A percentile compares a stretch with the other conserved stretches of the same genome.
phyloP scores from a whole-genome alignment of 2,888 invertebrate species.

The Therioaphis trifolii region DNA sequence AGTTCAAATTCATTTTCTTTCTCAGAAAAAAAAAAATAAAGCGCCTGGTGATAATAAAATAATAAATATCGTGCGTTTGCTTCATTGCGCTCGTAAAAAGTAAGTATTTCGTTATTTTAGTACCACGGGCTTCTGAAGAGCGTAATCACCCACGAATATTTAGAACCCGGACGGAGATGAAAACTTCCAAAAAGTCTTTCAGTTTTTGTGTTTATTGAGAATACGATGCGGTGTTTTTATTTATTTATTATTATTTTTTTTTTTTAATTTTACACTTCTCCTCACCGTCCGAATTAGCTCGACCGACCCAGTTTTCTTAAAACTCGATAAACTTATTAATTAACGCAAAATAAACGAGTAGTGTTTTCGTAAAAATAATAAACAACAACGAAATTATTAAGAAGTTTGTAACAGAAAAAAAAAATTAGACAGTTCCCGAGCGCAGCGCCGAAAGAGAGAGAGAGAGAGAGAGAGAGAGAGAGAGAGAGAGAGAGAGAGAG shows the following conservation, averaged over 20 bases:
- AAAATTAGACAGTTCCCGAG: no score
- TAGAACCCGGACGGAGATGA: constrained; percentile 1
- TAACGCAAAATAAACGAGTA: constrained; percentile 36
- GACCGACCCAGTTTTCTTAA: background rate
- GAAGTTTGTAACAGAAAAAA: constrained; percentile 2
- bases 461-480: no score
- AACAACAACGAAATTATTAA: constrained; percentile 39
- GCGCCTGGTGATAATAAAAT: background rate
- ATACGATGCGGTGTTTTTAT: constrained; percentile 6
- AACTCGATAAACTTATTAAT: constrained; percentile 46
- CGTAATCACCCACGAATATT: constrained; percentile 35
- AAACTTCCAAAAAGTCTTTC: constrained; percentile 40
- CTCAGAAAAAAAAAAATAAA: background rate
- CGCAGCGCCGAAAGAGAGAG: no score
- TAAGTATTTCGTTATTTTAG: constrained; percentile 18
- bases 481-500: no score
- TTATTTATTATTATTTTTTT: background rate
- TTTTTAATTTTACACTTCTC: background rate
- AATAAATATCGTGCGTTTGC: background rate
- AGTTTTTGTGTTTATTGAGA: constrained; percentile 8
- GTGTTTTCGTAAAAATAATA: constrained; percentile 19
- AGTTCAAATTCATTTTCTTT: background rate
- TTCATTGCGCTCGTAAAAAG: constrained; percentile 27
- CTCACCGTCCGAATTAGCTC: background rate
- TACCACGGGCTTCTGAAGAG: background rate